Percentiles rank a stretch among this genome's conserved stretches.
These are phyloP conservation scores for Elegia similella DNA, from an alignment of 2,888 invertebrate species.

Conservation along the genomic window DNA sequence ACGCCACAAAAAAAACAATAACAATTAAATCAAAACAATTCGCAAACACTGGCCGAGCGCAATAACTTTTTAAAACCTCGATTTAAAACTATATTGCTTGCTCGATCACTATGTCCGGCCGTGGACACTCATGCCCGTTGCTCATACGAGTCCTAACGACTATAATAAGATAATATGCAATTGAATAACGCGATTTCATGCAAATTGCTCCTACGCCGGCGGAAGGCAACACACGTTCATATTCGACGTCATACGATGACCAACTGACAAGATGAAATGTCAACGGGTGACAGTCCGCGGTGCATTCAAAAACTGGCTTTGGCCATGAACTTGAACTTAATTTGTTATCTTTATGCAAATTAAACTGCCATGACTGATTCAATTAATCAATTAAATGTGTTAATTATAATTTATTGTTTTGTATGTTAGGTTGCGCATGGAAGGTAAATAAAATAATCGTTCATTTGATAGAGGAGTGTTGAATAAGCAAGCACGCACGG, in stretches of 20 bases:
- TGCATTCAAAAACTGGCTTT: slow-evolving; percentile 47
- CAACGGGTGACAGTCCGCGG: slow-evolving; percentile 18
- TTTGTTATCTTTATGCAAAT: slow-evolving; percentile 19
- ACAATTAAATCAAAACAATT: slow-evolving; percentile 55
- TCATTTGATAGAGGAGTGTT: neutral
- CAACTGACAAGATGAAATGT: slow-evolving; percentile 54
- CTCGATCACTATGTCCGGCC: slow-evolving; percentile 50
- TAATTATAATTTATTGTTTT: neutral
- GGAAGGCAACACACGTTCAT: slow-evolving; percentile 58
- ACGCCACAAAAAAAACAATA: slow-evolving; percentile 44
- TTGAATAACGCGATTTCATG: slow-evolving; percentile 72
- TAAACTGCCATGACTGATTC: neutral
- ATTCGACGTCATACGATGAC: slow-evolving; percentile 59
- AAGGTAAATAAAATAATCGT: neutral
- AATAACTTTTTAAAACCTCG: slow-evolving; percentile 36
- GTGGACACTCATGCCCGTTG: slow-evolving; percentile 49
- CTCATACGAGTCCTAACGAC: slow-evolving; percentile 48
- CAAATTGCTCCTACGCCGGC: slow-evolving; percentile 62
- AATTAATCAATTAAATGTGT: neutral
- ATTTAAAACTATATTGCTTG: slow-evolving; percentile 43
- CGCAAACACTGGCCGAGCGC: slow-evolving; percentile 35
- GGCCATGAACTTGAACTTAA: slow-evolving; percentile 66
- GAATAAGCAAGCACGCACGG: slow-evolving; percentile 1
- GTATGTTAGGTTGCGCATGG: neutral
- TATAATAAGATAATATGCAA: slow-evolving; percentile 66